phyloP scores from a whole-genome alignment of 2,797 vertebrate species.

The Notolepis coatsorum region DNA sequence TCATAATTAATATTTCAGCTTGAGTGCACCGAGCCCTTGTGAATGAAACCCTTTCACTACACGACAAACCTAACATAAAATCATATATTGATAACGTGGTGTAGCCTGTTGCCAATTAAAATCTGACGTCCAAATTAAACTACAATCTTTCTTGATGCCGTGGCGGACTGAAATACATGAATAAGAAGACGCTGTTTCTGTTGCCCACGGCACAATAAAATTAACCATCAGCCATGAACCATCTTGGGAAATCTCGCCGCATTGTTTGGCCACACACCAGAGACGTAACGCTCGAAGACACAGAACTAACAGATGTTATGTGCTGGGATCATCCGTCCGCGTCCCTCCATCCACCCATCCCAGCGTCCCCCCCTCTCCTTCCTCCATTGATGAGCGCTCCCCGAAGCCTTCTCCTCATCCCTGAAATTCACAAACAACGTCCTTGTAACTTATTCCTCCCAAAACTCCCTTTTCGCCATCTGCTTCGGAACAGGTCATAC shows the following conservation, averaged over 20 bases:
- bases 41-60: not conserved
- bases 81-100: constrained; percentile 16
- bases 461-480: constrained; percentile 68
- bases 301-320: constrained; percentile 65
- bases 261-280: constrained; percentile 54
- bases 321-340: constrained; percentile 36
- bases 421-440: constrained; percentile 71
- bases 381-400: constrained; percentile 52
- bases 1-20: not conserved
- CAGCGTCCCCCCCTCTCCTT: constrained; percentile 3
- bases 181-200: constrained; percentile 14
- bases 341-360: constrained; percentile 25
- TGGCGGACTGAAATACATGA: constrained; percentile 1
- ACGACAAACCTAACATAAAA: constrained; percentile 8
- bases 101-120: too few species aligned
- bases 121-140: constrained; percentile 48
- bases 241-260: constrained; percentile 19
- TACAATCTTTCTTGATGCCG: not conserved
- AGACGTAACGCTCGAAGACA: constrained; percentile 56
- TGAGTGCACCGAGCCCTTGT: too few species aligned
- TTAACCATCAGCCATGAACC: constrained; percentile 30
- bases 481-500: constrained; percentile 65
- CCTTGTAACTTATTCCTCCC: constrained; percentile 75
- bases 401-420: constrained; percentile 43
- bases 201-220: constrained; percentile 32